Evolutionary conservation across 2,797 vertebrate genomes (phyloP), one percentile per base, ranked within the genome.

Genomic region (Tachyglossus aculeatus): DNA sequence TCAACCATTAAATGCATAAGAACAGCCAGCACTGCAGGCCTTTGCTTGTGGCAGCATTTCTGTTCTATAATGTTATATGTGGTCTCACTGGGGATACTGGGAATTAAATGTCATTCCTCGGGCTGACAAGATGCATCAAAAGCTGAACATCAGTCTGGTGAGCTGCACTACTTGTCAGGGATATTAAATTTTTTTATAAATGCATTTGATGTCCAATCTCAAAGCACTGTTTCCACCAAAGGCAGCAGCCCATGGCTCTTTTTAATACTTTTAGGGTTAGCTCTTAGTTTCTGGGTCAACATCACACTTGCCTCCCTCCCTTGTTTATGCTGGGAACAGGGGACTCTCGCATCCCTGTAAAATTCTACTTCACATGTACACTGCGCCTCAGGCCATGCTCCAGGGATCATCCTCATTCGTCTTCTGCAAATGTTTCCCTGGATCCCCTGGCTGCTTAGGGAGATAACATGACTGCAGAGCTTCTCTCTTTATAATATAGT

Each of bases 261-360:
- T 4, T 63, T 24, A 2, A 3, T 7, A 6, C 22, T 63, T 14
- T 31, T 32, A 24, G 47, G 47, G n/a, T 36, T 21, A 57, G 64
- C 68, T 14, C 41, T 12, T 67, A 52, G 54, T 40, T 29, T 67
- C 56, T 41, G 53, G 52, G 54, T 62, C 77, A 77, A 66, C 24
- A 51, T 51, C 40, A 64, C 70, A 37, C 64, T 63, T 84, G 69
- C 78, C 81, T 89, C 72, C 83, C 67, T 86, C 83, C 55, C 78
- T 59, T 76, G 74, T 81, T 84, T 75, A 72, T 77, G 54, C 54
- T 33, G 18, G 67, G 84, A 80, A 86, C 65, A 72, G 62, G 50
- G 68, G 44, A 48, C 41, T 72, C 55, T 57, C 80, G 48, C 41
- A 48, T 65, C 47, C 44, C 71, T 74, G 70, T 63, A 76, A 51